Percentiles rank a stretch among this genome's conserved stretches.
Conservation (phyloP, 1,140 invertebrate genomes). For the Maniola jurtina region DNA sequence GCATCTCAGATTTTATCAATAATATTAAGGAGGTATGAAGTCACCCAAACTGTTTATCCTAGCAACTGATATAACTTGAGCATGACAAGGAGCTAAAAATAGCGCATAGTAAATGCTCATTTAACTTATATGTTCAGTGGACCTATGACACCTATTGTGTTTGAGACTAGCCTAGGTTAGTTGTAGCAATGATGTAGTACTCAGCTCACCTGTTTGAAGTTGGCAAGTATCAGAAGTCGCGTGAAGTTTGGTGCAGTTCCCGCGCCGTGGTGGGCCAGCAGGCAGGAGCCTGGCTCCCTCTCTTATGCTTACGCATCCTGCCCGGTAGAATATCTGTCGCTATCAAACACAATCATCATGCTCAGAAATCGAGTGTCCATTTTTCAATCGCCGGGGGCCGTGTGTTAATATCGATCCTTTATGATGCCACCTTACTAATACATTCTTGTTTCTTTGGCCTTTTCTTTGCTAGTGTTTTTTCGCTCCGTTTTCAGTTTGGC, state of each 20-base stretch:
- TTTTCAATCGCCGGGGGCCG: conserved; percentile 73
- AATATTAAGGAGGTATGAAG: no score
- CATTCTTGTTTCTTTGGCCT: conserved; percentile 76
- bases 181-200: no score
- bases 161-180: neutral
- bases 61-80: no score
- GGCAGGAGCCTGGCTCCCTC: conserved; percentile 68
- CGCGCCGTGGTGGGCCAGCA: conserved; percentile 67
- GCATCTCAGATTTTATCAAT: no score
- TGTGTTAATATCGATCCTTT: conserved; percentile 72
- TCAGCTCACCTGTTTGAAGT: conserved; percentile 52
- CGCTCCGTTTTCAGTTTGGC: conserved; percentile 47
- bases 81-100: no score
- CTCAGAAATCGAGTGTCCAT: conserved; percentile 73
- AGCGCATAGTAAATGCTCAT: no score
- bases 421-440: conserved; percentile 58
- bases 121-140: no score
- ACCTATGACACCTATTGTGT: no score
- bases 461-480: conserved; percentile 66
- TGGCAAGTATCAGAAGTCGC: conserved; percentile 63
- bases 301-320: conserved; percentile 77
- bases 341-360: conserved; percentile 66
- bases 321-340: conserved; percentile 61
- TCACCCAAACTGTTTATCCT: no score
- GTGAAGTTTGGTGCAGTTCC: conserved; percentile 59